These are phyloP conservation scores for Crotalus horridus DNA, from an alignment of 2,113 vertebrate genomes.

Conservation along the genomic window DNA sequence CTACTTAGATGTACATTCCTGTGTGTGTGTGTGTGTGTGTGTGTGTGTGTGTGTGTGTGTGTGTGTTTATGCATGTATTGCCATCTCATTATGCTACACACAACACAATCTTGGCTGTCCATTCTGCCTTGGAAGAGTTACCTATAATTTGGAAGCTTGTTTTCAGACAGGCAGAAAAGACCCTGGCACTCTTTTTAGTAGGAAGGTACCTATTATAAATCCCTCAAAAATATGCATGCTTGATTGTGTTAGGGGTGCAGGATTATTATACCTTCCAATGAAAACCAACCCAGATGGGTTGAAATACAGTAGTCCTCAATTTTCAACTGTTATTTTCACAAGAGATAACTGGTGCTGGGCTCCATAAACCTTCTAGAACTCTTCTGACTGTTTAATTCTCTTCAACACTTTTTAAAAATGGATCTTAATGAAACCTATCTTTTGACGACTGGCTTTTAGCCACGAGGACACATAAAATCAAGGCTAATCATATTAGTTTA, in stretches of 20 bases:
- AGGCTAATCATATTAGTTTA: constrained; percentile 4
- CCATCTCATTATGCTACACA: background rate
- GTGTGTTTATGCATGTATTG: background rate
- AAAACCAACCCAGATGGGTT: background rate
- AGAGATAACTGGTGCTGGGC: background rate
- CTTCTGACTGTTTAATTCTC: background rate
- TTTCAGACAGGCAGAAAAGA: background rate
- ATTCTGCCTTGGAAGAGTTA: background rate
- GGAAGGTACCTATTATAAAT: background rate
- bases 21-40: no score
- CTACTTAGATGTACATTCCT: background rate
- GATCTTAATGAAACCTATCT: background rate
- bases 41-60: no score
- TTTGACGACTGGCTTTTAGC: background rate
- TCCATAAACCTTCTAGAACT: background rate
- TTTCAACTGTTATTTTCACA: background rate
- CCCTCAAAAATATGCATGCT: background rate
- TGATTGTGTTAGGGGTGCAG: background rate
- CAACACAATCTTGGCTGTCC: background rate
- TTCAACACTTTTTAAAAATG: background rate
- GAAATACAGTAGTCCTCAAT: background rate
- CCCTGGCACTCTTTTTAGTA: background rate
- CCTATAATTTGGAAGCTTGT: background rate
- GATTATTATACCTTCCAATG: background rate
- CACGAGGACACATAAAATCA: constrained; percentile 11